Base-by-base conservation (phyloP, 1,140 invertebrate genomes). In the Bradynema listronoti region DNA sequence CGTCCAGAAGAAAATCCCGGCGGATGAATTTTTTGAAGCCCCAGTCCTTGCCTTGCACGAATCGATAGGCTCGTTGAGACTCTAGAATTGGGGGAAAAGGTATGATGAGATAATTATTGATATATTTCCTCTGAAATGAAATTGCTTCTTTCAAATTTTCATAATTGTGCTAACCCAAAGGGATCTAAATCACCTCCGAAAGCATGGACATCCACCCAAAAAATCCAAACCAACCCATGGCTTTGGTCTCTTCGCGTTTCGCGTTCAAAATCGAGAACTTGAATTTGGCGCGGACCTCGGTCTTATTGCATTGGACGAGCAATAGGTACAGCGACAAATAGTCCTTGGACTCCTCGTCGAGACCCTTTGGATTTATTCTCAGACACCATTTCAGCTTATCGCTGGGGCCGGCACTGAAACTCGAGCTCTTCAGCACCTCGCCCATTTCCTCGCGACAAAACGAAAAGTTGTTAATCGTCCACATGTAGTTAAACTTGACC, bases 401-500 rank as follows among this genome's bases (percentile, higher is more conserved):
- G 83, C 94, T 97, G 78, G 91, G 88, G 80, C 92, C 92, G 51
- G 93, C 92, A 57, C 92, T 96, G 82, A 98, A 98, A 65, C 92
- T 96, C 65, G 93, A 97, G 81, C 91, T 96, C 84, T 97, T 97
- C 73, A 98, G 84, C 61, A 97, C 93, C 58, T 68, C 66, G 24
- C 66, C 66, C 61, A 68, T 67, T 45, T 68, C 66, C 22, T 68
- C 66, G 29, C 80, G 87, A 82, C 90, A 93, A 83, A 97, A 98
- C 84, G 47, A 50, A 29, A 50, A 50, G 27, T 50, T 61, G 45
- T 41, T 56, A 45, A 65, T 55, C 19, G 68, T 98, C 94, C 94
- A 98, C 89, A 97, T 96, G 82, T 97, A 98, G 82, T 90, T 94
- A 84, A 98, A 97, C 83, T 97, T 97, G 58, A 97, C 91, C 80